Evolutionary conservation across 2,797 vertebrate genomes (phyloP).

Genomic region (Chaetophractus vellerosus): DNA sequence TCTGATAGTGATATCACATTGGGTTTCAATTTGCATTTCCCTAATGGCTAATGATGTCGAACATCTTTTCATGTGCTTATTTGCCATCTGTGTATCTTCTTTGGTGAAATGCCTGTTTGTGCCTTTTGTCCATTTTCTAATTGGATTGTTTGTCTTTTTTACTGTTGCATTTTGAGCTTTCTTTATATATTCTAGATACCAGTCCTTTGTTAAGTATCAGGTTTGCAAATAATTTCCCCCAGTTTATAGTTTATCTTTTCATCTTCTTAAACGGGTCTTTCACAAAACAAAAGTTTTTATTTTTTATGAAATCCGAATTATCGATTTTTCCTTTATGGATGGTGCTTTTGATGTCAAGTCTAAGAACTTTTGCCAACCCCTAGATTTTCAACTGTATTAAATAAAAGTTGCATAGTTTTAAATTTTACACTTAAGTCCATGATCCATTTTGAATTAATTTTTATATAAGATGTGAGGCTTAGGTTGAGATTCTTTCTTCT

Average conservation of each 20-base stretch:
- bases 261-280: rapidly evolving
- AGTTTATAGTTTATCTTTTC: not conserved
- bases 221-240: not conserved
- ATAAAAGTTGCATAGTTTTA: not conserved
- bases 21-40: not conserved
- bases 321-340: not conserved
- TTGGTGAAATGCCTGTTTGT: not conserved
- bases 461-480: not conserved
- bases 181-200: not conserved
- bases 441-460: not conserved
- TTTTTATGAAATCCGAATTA: not conserved
- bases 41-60: not conserved
- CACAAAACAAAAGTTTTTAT: not conserved
- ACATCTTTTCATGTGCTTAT: not conserved
- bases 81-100: not conserved
- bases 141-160: not conserved
- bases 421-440: not conserved
- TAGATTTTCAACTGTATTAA: not conserved
- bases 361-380: not conserved
- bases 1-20: not conserved
- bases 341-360: not conserved
- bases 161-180: not conserved
- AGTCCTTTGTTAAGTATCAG: not conserved
- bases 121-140: not conserved
- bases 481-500: not conserved